Conservation (phyloP, 2,113 vertebrate genomes). For the Corydoras sp. region DNA sequence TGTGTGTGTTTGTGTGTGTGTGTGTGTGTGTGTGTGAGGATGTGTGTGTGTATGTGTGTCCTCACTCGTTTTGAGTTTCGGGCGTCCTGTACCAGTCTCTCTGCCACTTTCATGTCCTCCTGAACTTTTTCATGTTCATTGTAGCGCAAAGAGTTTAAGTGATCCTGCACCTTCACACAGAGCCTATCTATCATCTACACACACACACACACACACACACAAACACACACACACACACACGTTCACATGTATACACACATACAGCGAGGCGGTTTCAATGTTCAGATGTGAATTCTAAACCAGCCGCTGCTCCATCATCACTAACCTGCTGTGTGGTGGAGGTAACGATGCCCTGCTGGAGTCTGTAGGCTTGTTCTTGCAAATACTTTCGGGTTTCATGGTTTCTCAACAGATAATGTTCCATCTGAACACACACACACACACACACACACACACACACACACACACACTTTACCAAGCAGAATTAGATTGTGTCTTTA, state of each 20-base stretch:
- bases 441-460: constrained; percentile 27
- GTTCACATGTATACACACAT: constrained; percentile 14
- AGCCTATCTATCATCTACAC: constrained; percentile 88
- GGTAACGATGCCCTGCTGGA: constrained; percentile 96
- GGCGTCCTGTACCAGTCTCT: constrained; percentile 85
- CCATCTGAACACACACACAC: constrained; percentile 73
- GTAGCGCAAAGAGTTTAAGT: constrained; percentile 88
- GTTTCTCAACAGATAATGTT: constrained; percentile 91
- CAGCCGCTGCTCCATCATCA: too few species aligned
- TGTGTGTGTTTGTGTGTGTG: background rate
- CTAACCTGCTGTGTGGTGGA: constrained; percentile 90
- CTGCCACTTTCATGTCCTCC: constrained; percentile 81
- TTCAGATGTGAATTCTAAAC: too few species aligned
- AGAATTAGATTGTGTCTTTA: too few species aligned
- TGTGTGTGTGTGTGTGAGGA: background rate
- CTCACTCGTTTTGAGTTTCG: constrained; percentile 89
- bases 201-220: constrained; percentile 13
- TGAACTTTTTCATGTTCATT: constrained; percentile 68
- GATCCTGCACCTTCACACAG: constrained; percentile 96
- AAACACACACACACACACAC: constrained; percentile 13
- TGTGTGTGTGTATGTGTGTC: too few species aligned
- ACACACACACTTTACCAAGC: too few species aligned
- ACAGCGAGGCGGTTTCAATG: too few species aligned
- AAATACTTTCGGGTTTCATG: constrained; percentile 92
- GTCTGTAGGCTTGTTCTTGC: constrained; percentile 88